Evolutionary conservation across 2,888 invertebrate genomes (phyloP).

Genomic region (Adineta ricciae): DNA sequence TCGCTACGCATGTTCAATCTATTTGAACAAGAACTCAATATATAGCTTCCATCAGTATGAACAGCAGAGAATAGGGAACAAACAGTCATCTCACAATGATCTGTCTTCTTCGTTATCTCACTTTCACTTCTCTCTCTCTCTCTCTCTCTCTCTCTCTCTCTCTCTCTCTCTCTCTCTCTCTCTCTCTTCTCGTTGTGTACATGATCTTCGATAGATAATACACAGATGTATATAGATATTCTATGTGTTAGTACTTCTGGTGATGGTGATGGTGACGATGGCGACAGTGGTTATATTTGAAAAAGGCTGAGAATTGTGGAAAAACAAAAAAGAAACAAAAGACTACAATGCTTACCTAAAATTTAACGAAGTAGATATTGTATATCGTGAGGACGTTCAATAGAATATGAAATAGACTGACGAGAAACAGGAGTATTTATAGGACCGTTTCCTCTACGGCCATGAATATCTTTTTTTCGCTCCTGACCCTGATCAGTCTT

Average conservation of each 20-base stretch:
- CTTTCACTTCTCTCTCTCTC: too few species aligned
- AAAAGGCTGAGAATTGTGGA: neutral
- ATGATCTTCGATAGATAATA: neutral
- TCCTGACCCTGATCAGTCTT: neutral
- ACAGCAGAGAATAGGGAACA: too few species aligned
- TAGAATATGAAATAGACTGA: neutral
- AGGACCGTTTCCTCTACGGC: neutral
- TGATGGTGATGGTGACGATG: neutral
- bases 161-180: neutral
- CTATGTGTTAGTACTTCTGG: neutral
- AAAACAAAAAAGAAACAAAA: neutral
- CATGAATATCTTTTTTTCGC: neutral
- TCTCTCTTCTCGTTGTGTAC: neutral
- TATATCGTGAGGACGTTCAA: neutral
- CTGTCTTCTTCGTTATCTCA: too few species aligned
- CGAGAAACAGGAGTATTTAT: neutral
- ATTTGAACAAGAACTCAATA: neutral
- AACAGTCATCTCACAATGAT: too few species aligned
- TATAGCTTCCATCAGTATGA: too few species aligned
- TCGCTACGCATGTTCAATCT: neutral
- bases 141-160: neutral
- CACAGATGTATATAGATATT: neutral
- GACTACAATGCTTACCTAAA: neutral
- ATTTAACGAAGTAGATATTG: neutral
- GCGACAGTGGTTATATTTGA: neutral